Conservation (phyloP, 1,140 invertebrate genomes). For the Episyrphus balteatus region DNA sequence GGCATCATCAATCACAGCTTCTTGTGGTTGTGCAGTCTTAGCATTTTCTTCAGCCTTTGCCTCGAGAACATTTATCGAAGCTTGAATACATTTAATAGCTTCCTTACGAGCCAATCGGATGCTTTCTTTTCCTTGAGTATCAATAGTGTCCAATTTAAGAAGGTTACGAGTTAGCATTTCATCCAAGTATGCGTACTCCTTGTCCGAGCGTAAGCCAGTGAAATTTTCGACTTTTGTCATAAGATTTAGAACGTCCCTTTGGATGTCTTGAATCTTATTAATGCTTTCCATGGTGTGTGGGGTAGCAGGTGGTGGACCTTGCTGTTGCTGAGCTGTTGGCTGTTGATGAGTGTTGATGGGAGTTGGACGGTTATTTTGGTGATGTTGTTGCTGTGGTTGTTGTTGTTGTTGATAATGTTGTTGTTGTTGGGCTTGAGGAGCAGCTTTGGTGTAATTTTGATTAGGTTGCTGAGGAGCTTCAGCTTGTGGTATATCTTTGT, state of each 20-base stretch:
- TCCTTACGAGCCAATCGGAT: constrained; percentile 75
- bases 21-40: constrained; percentile 2
- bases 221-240: constrained; percentile 69
- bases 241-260: constrained; percentile 67
- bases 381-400: constrained; percentile 26
- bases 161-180: constrained; percentile 91
- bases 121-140: constrained; percentile 81
- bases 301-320: constrained; percentile 31
- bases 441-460: constrained; percentile 23
- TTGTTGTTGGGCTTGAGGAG: constrained; percentile 30
- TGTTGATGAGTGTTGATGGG: constrained; percentile 23
- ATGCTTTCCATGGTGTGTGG: constrained; percentile 54
- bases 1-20: neutral
- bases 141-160: constrained; percentile 82
- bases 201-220: constrained; percentile 61
- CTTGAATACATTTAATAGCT: constrained; percentile 78
- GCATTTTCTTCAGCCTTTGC: constrained; percentile 48
- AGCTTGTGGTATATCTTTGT: constrained; percentile 36
- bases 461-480: constrained; percentile 37
- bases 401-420: constrained; percentile 28
- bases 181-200: constrained; percentile 79
- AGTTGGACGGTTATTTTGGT: constrained; percentile 19
- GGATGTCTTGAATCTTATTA: constrained; percentile 65
- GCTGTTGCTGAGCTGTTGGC: constrained; percentile 9
- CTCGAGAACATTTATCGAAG: constrained; percentile 73